These are phyloP conservation scores for Drosophila antonietae DNA, from an alignment of 2,888 invertebrate genomes.

Conservation along the genomic window DNA sequence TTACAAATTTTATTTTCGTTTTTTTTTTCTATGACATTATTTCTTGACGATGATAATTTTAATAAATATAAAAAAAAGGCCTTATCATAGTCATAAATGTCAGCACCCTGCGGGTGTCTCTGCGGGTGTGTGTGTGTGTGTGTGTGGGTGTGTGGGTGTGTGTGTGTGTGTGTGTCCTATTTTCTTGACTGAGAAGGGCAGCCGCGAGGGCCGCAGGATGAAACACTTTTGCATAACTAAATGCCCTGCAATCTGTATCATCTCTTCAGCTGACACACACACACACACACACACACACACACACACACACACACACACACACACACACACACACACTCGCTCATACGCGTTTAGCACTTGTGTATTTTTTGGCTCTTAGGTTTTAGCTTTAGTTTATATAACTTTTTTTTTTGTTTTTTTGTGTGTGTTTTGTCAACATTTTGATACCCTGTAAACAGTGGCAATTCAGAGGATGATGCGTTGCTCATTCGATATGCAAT, in stretches of 20 bases:
- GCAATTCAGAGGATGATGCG: background rate
- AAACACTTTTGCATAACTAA: slow-evolving; percentile 65
- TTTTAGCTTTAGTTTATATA: slow-evolving; percentile 54
- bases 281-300: slow-evolving; percentile 7
- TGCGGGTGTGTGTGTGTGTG: slow-evolving; percentile 3
- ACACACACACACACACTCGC: slow-evolving; percentile 9
- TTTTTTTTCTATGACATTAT: slow-evolving; percentile 16
- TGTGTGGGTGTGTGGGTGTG: slow-evolving; percentile 8
- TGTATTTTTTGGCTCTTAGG: slow-evolving; percentile 34
- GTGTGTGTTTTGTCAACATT: slow-evolving; percentile 32
- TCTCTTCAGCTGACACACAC: slow-evolving; percentile 25
- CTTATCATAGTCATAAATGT: slow-evolving; percentile 64
- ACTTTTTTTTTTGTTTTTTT: slow-evolving; percentile 33
- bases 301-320: slow-evolving; percentile 12
- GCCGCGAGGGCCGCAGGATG: slow-evolving; percentile 19
- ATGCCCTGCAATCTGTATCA: slow-evolving; percentile 61
- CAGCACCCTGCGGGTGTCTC: slow-evolving; percentile 37
- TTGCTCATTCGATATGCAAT: background rate
- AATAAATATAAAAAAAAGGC: slow-evolving; percentile 26
- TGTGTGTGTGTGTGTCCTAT: slow-evolving; percentile 49
- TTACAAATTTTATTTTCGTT: background rate
- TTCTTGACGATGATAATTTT: slow-evolving; percentile 29
- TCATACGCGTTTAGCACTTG: slow-evolving; percentile 1
- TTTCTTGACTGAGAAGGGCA: slow-evolving; percentile 40
- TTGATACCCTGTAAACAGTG: slow-evolving; percentile 14